Evolutionary conservation across 2,888 invertebrate species (phyloP), one percentile per base, ranked within the genome.

Genomic region (Mystacides longicornis): DNA sequence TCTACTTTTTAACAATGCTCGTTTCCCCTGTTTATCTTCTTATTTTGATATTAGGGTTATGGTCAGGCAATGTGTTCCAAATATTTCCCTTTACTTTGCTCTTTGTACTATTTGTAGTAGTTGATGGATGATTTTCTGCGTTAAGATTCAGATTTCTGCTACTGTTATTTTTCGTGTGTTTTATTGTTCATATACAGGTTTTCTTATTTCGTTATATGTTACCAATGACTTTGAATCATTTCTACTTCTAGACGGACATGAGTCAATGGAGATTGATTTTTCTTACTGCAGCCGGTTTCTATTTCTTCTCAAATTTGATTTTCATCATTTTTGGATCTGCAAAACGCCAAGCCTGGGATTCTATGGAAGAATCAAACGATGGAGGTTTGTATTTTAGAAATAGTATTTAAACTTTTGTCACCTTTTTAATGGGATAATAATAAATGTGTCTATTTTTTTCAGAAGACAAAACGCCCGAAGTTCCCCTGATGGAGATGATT

Each of bases 261-360:
- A 52, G 21, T 7, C 58, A 51, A 16, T 58, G 58, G 58, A 43
- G 46, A 3, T 27, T 21, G 3, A 52, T 55, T 2, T 55, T 58
- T 18, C 49, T 47, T 3, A 23, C 52, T 7, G 42, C 58, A 5
- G 52, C 52, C n/a, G 55, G 46, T 14, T 33, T 46, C 27, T 55
- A 55, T 33, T 58, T 55, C 27, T 3, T 52, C n/a, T 18, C 49
- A 14, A 58, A 58, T 50, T 20, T 46, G 14, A 19, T 52, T 11
- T 58, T 49, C 37, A 7, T 58, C 1, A 11, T 49, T 16, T 52
- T 58, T 50, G 58, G 58, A 18, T 20, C 49, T 23, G 52, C 49
- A 31, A 42, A 58, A 47, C 33, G 21, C n/a, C 58, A 58, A n/a
- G 18, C 31, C 4, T 58, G 58, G 58, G 50, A 58, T 52, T 23